These are phyloP conservation scores for Seriola rivoliana DNA, from an alignment of 2,113 vertebrate species.

Conservation along the genomic window DNA sequence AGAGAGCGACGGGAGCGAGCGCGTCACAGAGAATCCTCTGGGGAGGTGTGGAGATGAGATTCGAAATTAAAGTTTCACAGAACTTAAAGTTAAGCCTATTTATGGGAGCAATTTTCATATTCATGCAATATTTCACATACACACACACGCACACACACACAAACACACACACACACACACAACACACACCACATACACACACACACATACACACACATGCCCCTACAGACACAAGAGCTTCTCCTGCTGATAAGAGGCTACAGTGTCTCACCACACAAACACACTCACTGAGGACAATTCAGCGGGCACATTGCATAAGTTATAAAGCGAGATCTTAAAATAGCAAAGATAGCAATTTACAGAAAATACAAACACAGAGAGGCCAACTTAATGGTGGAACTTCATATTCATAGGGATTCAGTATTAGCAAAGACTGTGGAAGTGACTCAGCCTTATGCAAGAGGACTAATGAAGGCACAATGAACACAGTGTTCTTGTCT, in stretches of 20 bases:
- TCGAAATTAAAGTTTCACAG: constrained; percentile 71
- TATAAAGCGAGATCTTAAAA: constrained; percentile 49
- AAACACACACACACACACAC: constrained; percentile 22
- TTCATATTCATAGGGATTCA: constrained; percentile 48
- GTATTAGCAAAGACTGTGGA: constrained; percentile 26
- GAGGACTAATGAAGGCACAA: constrained; percentile 50
- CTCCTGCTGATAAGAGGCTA: constrained; percentile 22
- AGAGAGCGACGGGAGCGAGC: constrained; percentile 29
- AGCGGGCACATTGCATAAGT: constrained; percentile 38
- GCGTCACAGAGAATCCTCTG: constrained; percentile 46
- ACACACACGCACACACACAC: constrained; percentile 11
- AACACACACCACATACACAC: constrained; percentile 48
- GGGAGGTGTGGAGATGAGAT: constrained; percentile 65
- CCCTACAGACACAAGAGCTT: constrained; percentile 46
- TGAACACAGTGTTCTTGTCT: not conserved
- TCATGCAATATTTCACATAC: constrained; percentile 69
- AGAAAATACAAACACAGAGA: constrained; percentile 40
- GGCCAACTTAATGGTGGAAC: constrained; percentile 31
- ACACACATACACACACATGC: constrained; percentile 41
- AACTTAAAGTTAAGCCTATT: constrained; percentile 76
- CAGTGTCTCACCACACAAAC: constrained; percentile 7
- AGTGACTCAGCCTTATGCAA: constrained; percentile 47
- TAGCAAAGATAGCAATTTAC: constrained; percentile 52
- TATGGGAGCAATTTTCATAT: constrained; percentile 76
- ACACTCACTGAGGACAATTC: constrained; percentile 44